These are phyloP conservation scores for Coboldia fuscipes DNA, from an alignment of 1,140 invertebrate species.

Conservation along the genomic window DNA sequence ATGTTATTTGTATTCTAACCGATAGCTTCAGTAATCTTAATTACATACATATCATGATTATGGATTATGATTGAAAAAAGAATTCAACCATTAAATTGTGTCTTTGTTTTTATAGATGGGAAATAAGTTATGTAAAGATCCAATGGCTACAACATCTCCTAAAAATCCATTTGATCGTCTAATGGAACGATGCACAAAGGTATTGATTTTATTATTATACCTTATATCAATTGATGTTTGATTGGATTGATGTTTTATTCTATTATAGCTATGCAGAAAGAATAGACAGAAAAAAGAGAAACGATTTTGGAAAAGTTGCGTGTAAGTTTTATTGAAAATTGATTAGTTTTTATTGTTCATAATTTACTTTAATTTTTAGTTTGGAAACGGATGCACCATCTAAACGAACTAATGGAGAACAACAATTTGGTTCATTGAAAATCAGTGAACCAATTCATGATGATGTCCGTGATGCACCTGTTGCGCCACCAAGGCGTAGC, in stretches of 20 bases:
- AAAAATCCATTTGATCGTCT: conserved; percentile 1
- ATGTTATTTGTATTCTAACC: too few species aligned
- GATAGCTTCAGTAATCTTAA: too few species aligned
- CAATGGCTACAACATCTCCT: background rate
- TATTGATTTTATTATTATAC: background rate
- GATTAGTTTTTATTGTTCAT: background rate
- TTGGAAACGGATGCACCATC: conserved; percentile 1
- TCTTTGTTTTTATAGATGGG: conserved; percentile 1
- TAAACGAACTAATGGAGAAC: background rate
- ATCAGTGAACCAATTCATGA: background rate
- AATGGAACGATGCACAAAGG: conserved; percentile 1
- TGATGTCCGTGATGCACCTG: background rate
- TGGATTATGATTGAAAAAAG: too few species aligned
- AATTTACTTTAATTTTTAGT: background rate
- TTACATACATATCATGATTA: too few species aligned
- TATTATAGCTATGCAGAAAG: background rate
- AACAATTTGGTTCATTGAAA: background rate
- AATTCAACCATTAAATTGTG: too few species aligned
- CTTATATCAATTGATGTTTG: background rate
- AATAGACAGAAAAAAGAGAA: background rate
- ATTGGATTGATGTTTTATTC: background rate
- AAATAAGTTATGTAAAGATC: conserved; percentile 1
- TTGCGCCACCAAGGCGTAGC: background rate
- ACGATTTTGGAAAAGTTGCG: background rate
- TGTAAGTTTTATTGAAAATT: background rate